Base-by-base conservation (phyloP, 2,888 invertebrate species). In the Hirtodrosophila alboralis region DNA sequence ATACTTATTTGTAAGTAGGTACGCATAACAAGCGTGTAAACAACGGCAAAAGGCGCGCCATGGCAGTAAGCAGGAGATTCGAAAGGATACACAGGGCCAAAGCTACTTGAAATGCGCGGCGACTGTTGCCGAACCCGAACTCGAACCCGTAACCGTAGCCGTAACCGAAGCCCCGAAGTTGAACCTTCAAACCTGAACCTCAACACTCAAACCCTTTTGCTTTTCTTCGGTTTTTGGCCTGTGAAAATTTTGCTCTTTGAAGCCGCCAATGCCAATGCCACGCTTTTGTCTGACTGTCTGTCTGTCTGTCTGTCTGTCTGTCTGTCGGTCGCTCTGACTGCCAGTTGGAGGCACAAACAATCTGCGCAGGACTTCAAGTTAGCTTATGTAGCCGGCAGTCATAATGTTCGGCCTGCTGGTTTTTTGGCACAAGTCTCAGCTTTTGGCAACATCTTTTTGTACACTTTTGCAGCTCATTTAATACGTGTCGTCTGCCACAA, bases 11-110 rank as follows among this genome's bases (percentile, higher is more conserved):
- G 62, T 59, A 60, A 63, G 81, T 41, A 74, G 69, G 58, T 53
- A 64, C 58, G 59, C 74, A 64, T 78, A 80, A 85, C 79, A 80
- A 85, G 86, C 80, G 76, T 80, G 86, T 85, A 85, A 80, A 85
- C 80, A 80, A 79, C 58, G 59, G 52, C 60, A 71, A 78, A 77
- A 78, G 75, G 68, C 62, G 72, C 79, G 63, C 51, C 54, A 38
- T 16, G 28, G 18, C 18, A 21, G 18, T 21, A 13, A 28, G 58
- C 48, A 49, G 59, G 41, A 65, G 73, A n/a, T n/a, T 72, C 27
- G 28, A 43, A 60, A 54, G 47, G 44, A 40, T 59, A 31, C 45
- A n/a, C n/a, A n/a, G n/a, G n/a, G 56, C 37, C 47, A 23, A 9
- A 77, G 85, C 78, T 76, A 78, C 84, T 84, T 84, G 84, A 84